phyloP scores from a whole-genome alignment of 2,113 vertebrate species.

The Piaya cayana region DNA sequence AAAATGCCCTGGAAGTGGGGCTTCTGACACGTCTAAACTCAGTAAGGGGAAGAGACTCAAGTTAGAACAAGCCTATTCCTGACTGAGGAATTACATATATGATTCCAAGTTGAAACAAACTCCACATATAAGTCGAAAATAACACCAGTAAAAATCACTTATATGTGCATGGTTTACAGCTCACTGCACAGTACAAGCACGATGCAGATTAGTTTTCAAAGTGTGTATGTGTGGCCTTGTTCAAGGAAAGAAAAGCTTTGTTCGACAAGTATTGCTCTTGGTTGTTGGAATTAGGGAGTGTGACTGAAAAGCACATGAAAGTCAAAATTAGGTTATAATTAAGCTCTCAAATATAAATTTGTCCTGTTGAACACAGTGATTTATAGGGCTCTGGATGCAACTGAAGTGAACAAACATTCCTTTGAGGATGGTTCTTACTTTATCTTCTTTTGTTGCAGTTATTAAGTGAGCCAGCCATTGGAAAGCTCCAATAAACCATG shows the following conservation, averaged over 20 bases:
- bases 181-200: not conserved
- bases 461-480: not conserved
- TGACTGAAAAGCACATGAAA: not conserved
- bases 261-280: not conserved
- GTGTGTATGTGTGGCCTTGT: not conserved
- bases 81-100: not conserved
- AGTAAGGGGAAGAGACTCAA: not conserved
- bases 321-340: not conserved
- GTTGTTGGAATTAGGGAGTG: not conserved
- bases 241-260: not conserved
- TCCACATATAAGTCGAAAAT: not conserved
- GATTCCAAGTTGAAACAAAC: not conserved
- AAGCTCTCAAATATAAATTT: not conserved
- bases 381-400: not conserved
- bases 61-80: not conserved
- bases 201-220: not conserved
- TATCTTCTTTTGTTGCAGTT: not conserved
- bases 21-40: not conserved
- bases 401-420: not conserved
- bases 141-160: not conserved
- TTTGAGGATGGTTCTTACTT: not conserved
- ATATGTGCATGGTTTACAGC: not conserved
- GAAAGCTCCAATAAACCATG: not conserved
- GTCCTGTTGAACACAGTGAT: not conserved
- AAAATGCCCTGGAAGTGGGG: not conserved